phyloP scores from a whole-genome alignment of 2,888 invertebrate species.

The Xylocampa areola region DNA sequence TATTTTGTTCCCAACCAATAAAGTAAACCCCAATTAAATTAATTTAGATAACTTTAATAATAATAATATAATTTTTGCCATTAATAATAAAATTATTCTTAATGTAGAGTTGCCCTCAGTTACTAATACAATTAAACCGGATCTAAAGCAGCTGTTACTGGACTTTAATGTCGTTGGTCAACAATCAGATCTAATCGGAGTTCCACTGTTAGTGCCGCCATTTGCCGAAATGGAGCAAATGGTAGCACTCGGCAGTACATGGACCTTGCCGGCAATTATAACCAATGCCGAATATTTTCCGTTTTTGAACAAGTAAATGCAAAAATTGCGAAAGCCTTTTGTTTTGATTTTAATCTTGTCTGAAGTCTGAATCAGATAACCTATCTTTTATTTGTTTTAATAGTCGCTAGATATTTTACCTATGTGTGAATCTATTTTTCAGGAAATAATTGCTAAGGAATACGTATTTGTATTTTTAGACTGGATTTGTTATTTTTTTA shows the following conservation, averaged over 20 bases:
- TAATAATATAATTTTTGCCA: too few species aligned
- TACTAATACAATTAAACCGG: constrained; percentile 46
- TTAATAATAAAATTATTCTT: too few species aligned
- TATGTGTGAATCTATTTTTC: too few species aligned
- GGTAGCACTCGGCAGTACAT: constrained; percentile 25
- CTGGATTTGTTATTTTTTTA: too few species aligned
- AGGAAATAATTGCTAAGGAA: too few species aligned
- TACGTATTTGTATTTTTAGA: too few species aligned
- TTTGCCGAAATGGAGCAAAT: constrained; percentile 43
- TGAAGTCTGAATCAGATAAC: constrained; percentile 4
- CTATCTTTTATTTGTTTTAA: too few species aligned
- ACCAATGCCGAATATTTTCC: constrained; percentile 49
- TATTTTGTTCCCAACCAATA: too few species aligned
- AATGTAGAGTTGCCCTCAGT: constrained; percentile 36
- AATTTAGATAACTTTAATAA: too few species aligned
- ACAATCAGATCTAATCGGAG: constrained; percentile 59
- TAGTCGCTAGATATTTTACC: too few species aligned
- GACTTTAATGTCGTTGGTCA: constrained; percentile 63
- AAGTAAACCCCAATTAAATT: too few species aligned
- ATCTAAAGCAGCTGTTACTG: constrained; percentile 48
- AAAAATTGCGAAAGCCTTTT: constrained; percentile 35
- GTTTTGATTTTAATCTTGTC: constrained; percentile 32
- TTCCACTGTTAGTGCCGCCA: constrained; percentile 48
- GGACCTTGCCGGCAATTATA: constrained; percentile 45
- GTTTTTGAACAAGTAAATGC: constrained; percentile 39